These are phyloP conservation scores for Nephrocerus scutellatus DNA, from an alignment of 2,888 invertebrate species.

Conservation along the genomic window DNA sequence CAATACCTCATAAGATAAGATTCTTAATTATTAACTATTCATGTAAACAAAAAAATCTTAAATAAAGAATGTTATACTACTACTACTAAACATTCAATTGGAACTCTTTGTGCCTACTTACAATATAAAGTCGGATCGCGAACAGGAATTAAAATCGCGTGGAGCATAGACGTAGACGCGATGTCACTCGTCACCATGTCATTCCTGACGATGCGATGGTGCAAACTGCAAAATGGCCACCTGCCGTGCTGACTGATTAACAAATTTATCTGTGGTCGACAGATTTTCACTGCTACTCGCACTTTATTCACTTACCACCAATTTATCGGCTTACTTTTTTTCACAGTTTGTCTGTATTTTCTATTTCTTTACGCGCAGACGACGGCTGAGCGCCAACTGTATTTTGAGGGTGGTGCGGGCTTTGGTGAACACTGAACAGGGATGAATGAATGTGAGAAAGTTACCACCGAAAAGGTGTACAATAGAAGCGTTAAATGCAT, in stretches of 20 bases:
- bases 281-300: slow-evolving; percentile 21
- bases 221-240: slow-evolving; percentile 21
- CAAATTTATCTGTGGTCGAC: slow-evolving; percentile 31
- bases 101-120: too few relatives aligned
- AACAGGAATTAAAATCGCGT: too few relatives aligned
- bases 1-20: too few relatives aligned
- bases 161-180: too few relatives aligned
- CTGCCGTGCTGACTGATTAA: slow-evolving; percentile 30
- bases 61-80: too few relatives aligned
- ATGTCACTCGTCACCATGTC: too few relatives aligned
- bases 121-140: too few relatives aligned
- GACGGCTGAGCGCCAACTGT: neutral
- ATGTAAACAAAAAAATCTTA: too few relatives aligned
- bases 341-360: too few relatives aligned
- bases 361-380: slow-evolving; percentile 1
- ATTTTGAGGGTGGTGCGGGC: neutral
- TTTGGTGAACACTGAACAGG: slow-evolving; percentile 1
- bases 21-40: too few relatives aligned
- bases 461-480: slow-evolving; percentile 20
- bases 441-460: slow-evolving; percentile 16
- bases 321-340: neutral
- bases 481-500: slow-evolving; percentile 24
- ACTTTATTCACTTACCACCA: neutral
- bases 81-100: too few relatives aligned
- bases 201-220: too few relatives aligned